phyloP scores from a whole-genome alignment of 2,113 vertebrate species.

The Callipepla californica region DNA sequence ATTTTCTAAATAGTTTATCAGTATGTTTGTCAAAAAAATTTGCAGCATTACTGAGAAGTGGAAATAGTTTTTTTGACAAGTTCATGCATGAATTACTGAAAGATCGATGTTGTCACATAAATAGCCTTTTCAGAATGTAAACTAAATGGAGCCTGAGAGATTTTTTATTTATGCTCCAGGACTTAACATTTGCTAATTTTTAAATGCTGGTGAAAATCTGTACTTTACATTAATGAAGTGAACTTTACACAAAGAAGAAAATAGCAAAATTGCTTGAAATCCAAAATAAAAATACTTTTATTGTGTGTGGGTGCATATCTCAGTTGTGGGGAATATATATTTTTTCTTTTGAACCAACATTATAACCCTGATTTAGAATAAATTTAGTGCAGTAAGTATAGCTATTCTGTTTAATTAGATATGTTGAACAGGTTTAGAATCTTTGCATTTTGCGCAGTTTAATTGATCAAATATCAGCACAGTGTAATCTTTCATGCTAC shows the following conservation, averaged over 20 bases:
- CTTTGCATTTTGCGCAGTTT: neutral
- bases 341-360: neutral
- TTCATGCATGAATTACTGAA: slow-evolving; percentile 46
- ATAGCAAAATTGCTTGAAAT: neutral
- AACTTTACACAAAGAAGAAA: neutral
- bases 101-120: neutral
- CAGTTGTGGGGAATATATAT: neutral
- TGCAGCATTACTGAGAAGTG: neutral
- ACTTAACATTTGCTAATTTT: neutral
- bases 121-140: slow-evolving; percentile 22
- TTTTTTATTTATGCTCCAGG: neutral
- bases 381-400: neutral
- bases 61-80: slow-evolving; percentile 1
- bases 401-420: neutral
- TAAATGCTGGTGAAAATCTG: neutral
- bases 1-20: slow-evolving; percentile 31
- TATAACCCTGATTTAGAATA: neutral
- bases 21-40: slow-evolving; percentile 9
- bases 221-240: neutral
- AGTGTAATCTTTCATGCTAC: neutral
- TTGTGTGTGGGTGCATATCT: neutral
- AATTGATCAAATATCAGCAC: neutral
- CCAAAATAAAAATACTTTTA: neutral
- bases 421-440: neutral
- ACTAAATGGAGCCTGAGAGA: neutral